Evolutionary conservation across 2,797 vertebrate genomes (phyloP).

Genomic region (Gymnothorax reevesii): DNA sequence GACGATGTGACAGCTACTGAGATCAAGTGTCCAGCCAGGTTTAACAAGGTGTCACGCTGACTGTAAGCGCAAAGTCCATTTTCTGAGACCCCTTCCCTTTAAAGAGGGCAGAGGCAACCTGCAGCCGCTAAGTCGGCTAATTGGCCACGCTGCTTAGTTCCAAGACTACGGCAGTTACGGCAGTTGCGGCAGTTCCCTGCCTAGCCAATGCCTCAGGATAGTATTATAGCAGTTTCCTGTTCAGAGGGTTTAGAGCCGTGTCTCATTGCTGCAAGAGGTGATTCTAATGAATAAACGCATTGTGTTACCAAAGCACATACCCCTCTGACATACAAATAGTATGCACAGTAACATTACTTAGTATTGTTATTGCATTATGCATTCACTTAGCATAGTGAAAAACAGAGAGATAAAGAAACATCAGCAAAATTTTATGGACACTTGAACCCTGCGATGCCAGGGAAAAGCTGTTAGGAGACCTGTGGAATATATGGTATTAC

Average conservation of each 20-base stretch:
- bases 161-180: background rate
- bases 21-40: constrained; percentile 17
- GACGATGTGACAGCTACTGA: constrained; percentile 15
- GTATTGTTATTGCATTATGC: background rate
- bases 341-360: constrained; percentile 12
- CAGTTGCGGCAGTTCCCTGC: background rate
- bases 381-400: background rate
- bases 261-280: background rate
- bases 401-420: background rate
- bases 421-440: background rate
- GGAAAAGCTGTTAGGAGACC: background rate
- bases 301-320: background rate
- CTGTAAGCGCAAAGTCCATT: background rate
- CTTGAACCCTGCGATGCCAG: background rate
- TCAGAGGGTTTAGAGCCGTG: background rate
- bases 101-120: background rate
- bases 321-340: constrained; percentile 8
- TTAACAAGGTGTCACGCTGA: constrained; percentile 15
- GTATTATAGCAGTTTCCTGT: background rate
- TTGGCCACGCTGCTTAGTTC: constrained; percentile 1
- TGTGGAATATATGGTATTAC: constrained; percentile 2
- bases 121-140: constrained; percentile 16
- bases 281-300: background rate
- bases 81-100: background rate
- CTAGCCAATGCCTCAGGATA: background rate